These are phyloP conservation scores for Alectoris magna DNA, from an alignment of 2,797 vertebrate genomes.

Conservation along the genomic window DNA sequence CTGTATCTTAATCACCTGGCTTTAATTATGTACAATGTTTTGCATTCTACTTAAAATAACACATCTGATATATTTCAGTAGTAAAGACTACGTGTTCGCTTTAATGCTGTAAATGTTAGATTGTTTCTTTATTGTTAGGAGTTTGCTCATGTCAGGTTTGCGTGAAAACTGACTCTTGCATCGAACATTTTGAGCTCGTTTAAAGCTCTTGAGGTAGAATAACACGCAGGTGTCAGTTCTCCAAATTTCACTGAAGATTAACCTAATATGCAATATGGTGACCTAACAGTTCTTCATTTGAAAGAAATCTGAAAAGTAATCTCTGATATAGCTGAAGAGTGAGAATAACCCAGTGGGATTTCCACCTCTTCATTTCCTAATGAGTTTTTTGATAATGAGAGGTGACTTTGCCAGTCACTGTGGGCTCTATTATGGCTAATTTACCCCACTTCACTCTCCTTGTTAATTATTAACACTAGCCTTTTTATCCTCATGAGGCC, in stretches of 20 bases:
- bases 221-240: slow-evolving; percentile 72
- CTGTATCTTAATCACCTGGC: neutral
- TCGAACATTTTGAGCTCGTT: slow-evolving; percentile 65
- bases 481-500: slow-evolving; percentile 92
- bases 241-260: slow-evolving; percentile 79
- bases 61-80: neutral
- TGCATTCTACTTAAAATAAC: neutral
- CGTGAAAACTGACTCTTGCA: slow-evolving; percentile 53
- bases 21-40: neutral
- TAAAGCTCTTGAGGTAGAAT: slow-evolving; percentile 67
- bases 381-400: slow-evolving; percentile 87
- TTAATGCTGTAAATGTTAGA: neutral
- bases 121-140: slow-evolving; percentile 43
- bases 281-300: slow-evolving; percentile 79
- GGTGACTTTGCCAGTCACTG: slow-evolving; percentile 88
- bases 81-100: neutral
- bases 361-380: slow-evolving; percentile 87
- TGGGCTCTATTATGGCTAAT: slow-evolving; percentile 94
- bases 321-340: slow-evolving; percentile 73
- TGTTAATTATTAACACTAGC: slow-evolving; percentile 97
- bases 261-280: slow-evolving; percentile 79
- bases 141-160: slow-evolving; percentile 26
- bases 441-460: slow-evolving; percentile 91
- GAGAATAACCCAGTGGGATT: slow-evolving; percentile 84
- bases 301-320: slow-evolving; percentile 83